These are phyloP conservation scores for Epinotia ramella DNA, from an alignment of 2,888 invertebrate genomes.

Conservation along the genomic window DNA sequence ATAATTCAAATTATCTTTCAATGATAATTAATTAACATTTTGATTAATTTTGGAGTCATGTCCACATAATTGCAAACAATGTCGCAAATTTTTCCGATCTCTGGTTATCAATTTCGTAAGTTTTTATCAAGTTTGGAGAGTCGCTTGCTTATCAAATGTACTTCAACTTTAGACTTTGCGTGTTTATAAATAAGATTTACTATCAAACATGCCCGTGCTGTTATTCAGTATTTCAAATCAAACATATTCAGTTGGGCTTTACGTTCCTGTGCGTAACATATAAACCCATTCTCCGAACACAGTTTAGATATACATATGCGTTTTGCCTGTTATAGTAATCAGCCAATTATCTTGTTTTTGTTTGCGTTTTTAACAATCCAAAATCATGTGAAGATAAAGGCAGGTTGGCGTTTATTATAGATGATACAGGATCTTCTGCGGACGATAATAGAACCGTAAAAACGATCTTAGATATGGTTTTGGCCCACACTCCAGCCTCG, in stretches of 20 bases:
- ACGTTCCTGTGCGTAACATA: neutral
- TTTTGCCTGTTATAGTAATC: neutral
- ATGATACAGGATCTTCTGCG: neutral
- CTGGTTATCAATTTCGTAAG: too few species aligned
- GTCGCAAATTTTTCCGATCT: too few species aligned
- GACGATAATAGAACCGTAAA: neutral
- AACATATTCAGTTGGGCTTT: neutral
- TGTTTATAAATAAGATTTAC: neutral
- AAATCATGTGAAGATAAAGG: neutral
- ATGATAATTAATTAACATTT: too few species aligned
- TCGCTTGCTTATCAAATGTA: too few species aligned
- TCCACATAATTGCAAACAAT: too few species aligned
- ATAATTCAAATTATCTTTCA: too few species aligned
- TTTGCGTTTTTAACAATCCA: neutral
- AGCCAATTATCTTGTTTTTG: neutral
- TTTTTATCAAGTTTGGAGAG: too few species aligned
- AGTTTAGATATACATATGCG: neutral
- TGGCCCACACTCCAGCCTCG: neutral
- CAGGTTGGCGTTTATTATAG: constrained; percentile 3
- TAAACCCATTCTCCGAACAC: neutral
- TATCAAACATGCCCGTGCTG: neutral
- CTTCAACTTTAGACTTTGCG: neutral
- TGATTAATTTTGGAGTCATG: too few species aligned
- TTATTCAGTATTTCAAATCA: neutral
- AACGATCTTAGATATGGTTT: neutral